Percentiles rank a stretch among this genome's conserved stretches.
These are phyloP conservation scores for Pipistrellus pipistrellus DNA, from an alignment of 2,797 vertebrate genomes.

Conservation along the genomic window DNA sequence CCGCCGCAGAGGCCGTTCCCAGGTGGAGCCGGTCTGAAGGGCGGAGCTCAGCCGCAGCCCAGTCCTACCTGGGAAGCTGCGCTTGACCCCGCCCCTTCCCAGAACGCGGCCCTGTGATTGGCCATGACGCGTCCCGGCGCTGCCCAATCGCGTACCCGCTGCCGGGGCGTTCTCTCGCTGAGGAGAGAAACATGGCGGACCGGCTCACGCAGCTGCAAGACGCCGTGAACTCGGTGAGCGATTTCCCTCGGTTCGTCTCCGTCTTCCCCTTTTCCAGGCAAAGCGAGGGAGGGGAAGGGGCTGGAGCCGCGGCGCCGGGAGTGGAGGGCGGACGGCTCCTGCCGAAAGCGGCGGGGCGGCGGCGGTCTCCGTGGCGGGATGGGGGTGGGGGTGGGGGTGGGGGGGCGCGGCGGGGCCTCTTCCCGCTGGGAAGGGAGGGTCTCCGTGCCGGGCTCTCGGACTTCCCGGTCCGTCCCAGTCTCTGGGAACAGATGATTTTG, in stretches of 20 bases:
- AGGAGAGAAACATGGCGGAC: slow-evolving; percentile 92
- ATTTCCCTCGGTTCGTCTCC: neutral
- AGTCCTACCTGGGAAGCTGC: neutral
- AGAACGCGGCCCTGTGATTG: slow-evolving; percentile 50
- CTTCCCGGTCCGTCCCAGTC: neutral
- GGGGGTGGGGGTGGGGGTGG: neutral
- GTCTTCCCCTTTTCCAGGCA: neutral
- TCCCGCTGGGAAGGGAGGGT: accelerated
- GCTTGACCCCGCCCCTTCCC: neutral
- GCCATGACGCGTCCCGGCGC: neutral
- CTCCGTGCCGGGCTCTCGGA: accelerated
- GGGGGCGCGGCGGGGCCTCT: neutral
- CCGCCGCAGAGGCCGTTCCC: accelerated
- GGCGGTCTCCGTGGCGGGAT: neutral
- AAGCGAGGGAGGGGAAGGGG: neutral
- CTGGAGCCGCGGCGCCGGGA: neutral
- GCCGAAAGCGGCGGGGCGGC: neutral
- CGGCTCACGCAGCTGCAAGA: slow-evolving; percentile 96
- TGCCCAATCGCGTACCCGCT: neutral
- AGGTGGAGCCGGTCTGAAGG: accelerated
- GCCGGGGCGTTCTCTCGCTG: neutral
- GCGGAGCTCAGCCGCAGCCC: accelerated
- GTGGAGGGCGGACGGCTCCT: too few species aligned
- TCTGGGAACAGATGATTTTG: neutral
- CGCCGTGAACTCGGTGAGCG: slow-evolving; percentile 96